Conservation (phyloP, 2,113 vertebrate genomes). For the Beaufortia kweichowensis region DNA sequence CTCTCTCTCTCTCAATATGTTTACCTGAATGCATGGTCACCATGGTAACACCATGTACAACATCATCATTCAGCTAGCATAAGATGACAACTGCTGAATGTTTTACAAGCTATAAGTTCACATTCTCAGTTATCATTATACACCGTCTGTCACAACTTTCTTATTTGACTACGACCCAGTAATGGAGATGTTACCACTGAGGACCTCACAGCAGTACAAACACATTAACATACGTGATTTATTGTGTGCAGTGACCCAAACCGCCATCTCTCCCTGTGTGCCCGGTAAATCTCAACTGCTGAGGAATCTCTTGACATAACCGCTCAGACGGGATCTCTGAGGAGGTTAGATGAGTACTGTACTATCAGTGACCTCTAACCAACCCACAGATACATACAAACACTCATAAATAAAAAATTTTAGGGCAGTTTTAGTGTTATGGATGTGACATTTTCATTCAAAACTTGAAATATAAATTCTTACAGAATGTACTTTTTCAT, state of each 20-base stretch:
- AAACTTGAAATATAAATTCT: no score
- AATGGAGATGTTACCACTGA: constrained; percentile 2
- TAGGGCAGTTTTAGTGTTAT: no score
- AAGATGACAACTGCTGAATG: background rate
- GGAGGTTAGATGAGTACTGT: constrained; percentile 3
- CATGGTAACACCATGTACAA: no score
- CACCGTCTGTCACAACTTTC: background rate
- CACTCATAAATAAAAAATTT: background rate
- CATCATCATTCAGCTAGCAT: background rate
- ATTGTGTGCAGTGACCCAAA: constrained; percentile 14
- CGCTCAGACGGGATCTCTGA: constrained; percentile 7
- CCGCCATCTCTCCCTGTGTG: constrained; percentile 10
- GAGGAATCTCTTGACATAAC: constrained; percentile 40
- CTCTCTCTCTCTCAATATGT: background rate
- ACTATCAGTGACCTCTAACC: constrained; percentile 1
- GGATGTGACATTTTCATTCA: no score
- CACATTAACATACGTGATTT: constrained; percentile 16
- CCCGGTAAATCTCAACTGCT: constrained; percentile 27
- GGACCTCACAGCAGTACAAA: constrained; percentile 17
- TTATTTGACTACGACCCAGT: background rate
- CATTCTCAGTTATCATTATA: background rate
- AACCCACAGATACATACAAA: constrained; percentile 4
- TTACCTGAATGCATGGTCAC: no score
- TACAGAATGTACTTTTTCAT: no score
- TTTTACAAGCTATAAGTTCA: background rate